These are phyloP conservation scores for Lucifuga dentata DNA, from an alignment of 2,113 vertebrate genomes.

Conservation along the genomic window DNA sequence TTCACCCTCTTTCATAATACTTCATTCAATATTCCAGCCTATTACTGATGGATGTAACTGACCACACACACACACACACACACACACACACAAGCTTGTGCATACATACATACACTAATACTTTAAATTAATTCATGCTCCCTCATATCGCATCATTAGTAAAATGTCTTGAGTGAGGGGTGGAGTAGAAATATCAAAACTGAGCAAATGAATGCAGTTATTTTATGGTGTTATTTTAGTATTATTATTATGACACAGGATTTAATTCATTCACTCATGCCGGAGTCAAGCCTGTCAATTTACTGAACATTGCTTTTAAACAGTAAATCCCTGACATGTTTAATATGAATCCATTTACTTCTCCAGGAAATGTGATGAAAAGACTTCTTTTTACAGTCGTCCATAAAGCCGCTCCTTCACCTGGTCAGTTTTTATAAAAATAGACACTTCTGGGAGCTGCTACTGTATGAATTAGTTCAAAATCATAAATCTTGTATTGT, in stretches of 20 bases:
- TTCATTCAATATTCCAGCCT: conserved; percentile 32
- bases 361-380: conserved; percentile 60
- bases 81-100: not conserved
- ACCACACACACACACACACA: conserved; percentile 3
- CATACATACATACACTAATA: too few species aligned
- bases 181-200: conserved; percentile 11
- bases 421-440: conserved; percentile 12
- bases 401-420: conserved; percentile 61
- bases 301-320: conserved; percentile 28
- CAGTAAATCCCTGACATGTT: conserved; percentile 53
- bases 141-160: conserved; percentile 42
- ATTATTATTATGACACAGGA: conserved; percentile 38
- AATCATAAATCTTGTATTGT: conserved; percentile 30
- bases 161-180: conserved; percentile 28
- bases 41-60: conserved; percentile 3
- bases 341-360: conserved; percentile 56
- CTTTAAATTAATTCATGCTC: conserved; percentile 31
- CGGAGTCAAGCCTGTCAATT: conserved; percentile 36
- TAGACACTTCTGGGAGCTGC: conserved; percentile 25
- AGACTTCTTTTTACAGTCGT: conserved; percentile 60
- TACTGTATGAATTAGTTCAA: conserved; percentile 45
- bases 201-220: conserved; percentile 8
- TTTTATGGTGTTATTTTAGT: conserved; percentile 55
- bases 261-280: conserved; percentile 36
- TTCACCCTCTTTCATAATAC: conserved; percentile 39